phyloP scores from a whole-genome alignment of 2,797 vertebrate genomes.

The Coluber constrictor region DNA sequence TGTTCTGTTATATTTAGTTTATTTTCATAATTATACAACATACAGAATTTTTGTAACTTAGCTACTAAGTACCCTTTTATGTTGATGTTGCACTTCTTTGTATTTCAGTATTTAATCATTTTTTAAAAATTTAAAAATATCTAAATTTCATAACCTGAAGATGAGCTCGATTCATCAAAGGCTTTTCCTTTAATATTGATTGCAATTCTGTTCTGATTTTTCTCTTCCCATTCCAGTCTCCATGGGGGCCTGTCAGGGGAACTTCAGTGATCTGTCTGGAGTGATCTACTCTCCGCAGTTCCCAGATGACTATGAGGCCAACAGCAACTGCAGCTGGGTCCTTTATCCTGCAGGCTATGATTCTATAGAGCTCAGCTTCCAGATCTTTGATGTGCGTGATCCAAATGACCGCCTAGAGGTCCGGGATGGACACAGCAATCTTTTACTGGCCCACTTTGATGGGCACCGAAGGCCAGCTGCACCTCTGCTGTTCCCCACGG shows the following conservation, averaged over 20 bases:
- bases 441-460: constrained; percentile 54
- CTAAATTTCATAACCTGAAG: not conserved
- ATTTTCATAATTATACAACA: not conserved
- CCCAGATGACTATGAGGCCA: constrained; percentile 67
- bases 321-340: constrained; percentile 64
- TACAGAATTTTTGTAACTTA: not conserved
- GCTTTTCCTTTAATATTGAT: not conserved
- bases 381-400: constrained; percentile 62
- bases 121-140: not conserved
- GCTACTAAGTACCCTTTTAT: not conserved
- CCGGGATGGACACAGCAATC: constrained; percentile 51
- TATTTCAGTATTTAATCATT: not conserved
- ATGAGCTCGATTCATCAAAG: not conserved
- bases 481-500: constrained; percentile 33
- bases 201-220: not conserved
- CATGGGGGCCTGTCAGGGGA: constrained; percentile 67
- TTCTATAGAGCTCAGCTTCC: constrained; percentile 62
- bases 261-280: constrained; percentile 59
- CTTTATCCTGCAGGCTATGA: constrained; percentile 38
- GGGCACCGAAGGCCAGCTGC: constrained; percentile 50
- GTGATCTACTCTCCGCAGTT: constrained; percentile 71
- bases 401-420: constrained; percentile 61
- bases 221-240: constrained; percentile 52
- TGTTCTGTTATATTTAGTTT: not conserved
- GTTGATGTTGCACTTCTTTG: not conserved